Conservation (phyloP, 2,888 invertebrate species). For the Zygogramma bicolorata region DNA sequence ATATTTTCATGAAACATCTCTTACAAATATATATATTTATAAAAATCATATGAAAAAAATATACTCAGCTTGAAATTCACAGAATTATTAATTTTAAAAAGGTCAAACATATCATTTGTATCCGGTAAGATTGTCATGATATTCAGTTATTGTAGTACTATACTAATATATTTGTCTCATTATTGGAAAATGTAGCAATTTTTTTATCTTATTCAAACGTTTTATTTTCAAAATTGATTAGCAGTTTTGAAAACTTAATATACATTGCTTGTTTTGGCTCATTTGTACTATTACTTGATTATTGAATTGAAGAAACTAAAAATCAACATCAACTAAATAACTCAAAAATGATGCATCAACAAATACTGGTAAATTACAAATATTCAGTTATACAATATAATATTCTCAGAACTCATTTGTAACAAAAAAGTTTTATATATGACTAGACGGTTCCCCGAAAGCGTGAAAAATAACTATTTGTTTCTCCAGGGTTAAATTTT, state of each 20-base stretch:
- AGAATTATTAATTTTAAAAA: neutral
- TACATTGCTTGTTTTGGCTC: neutral
- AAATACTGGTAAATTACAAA: neutral
- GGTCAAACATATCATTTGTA: neutral
- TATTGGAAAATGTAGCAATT: too few relatives aligned
- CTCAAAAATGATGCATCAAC: neutral
- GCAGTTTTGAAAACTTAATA: neutral
- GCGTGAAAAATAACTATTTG: too few relatives aligned
- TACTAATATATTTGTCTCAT: neutral
- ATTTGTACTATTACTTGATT: constrained; percentile 24
- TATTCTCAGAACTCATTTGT: too few relatives aligned
- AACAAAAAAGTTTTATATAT: too few relatives aligned
- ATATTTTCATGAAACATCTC: neutral
- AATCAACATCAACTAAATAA: neutral
- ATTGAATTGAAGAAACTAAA: neutral
- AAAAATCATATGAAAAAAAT: neutral
- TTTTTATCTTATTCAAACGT: neutral
- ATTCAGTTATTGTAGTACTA: neutral
- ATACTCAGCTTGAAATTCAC: neutral
- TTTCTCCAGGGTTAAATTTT: too few relatives aligned
- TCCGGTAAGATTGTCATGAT: constrained; percentile 8
- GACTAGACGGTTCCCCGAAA: too few relatives aligned
- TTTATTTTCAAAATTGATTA: neutral
- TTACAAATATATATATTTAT: neutral
- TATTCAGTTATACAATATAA: too few relatives aligned